Evolutionary conservation across 2,888 invertebrate species (phyloP).

Genomic region (Euproctis similis): DNA sequence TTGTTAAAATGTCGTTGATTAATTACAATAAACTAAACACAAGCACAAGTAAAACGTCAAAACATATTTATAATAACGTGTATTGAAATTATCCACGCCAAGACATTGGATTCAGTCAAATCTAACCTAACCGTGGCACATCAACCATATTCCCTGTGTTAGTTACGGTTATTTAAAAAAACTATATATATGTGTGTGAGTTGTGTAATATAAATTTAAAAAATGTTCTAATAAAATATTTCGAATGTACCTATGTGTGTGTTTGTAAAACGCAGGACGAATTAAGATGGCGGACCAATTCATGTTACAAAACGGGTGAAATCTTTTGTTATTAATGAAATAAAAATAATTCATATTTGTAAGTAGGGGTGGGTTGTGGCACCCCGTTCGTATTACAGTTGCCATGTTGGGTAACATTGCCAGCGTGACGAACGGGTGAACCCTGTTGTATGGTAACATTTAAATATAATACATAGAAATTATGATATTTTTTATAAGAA

Average conservation of each 20-base stretch:
- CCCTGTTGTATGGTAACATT: conserved; percentile 19
- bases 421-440: conserved; percentile 51
- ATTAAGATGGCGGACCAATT: conserved; percentile 70
- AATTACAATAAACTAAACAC: too few relatives aligned
- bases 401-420: conserved; percentile 65
- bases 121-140: conserved; percentile 29
- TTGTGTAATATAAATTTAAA: conserved; percentile 9
- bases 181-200: conserved; percentile 15
- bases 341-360: conserved; percentile 64
- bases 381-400: conserved; percentile 33
- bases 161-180: conserved; percentile 40
- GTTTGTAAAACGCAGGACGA: conserved; percentile 17
- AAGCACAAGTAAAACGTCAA: conserved; percentile 36
- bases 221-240: conserved; percentile 13
- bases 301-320: conserved; percentile 73
- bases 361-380: conserved; percentile 42
- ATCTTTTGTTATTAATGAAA: conserved; percentile 72
- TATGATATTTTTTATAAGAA: too few relatives aligned
- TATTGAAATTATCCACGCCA: conserved; percentile 35
- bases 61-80: conserved; percentile 37
- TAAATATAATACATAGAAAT: conserved; percentile 9
- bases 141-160: conserved; percentile 39
- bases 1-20: too few relatives aligned
- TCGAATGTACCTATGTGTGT: conserved; percentile 12
- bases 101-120: conserved; percentile 21